These are phyloP conservation scores for Dioctria linearis DNA, from an alignment of 2,888 invertebrate species.

Conservation along the genomic window DNA sequence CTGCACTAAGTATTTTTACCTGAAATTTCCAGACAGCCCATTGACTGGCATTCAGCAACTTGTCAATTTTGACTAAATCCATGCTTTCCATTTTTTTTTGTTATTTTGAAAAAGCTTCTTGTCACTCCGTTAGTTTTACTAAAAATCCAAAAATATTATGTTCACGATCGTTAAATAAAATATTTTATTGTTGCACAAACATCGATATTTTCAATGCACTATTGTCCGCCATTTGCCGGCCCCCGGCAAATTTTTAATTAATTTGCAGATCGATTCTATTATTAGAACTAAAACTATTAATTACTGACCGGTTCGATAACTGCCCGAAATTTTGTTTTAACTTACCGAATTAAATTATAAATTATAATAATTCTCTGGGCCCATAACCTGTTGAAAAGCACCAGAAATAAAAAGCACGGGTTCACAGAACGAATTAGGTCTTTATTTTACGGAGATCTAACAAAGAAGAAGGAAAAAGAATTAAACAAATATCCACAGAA, in stretches of 20 bases:
- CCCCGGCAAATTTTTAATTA: not conserved
- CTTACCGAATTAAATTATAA: not conserved
- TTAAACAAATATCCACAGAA: no score
- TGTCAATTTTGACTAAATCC: constrained; percentile 50
- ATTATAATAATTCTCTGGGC: constrained; percentile 30
- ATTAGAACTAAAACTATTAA: not conserved
- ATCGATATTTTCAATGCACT: not conserved
- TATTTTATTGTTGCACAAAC: no score
- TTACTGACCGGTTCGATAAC: not conserved
- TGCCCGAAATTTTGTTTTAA: not conserved
- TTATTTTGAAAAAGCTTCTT: no score
- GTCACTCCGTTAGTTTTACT: not conserved
- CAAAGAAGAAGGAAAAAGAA: no score
- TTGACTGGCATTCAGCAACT: constrained; percentile 38
- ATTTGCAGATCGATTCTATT: not conserved
- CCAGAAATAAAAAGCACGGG: not conserved
- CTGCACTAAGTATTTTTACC: constrained; percentile 37
- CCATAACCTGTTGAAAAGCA: constrained; percentile 50
- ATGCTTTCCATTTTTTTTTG: constrained; percentile 15
- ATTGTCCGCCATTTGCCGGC: not conserved
- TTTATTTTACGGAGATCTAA: no score
- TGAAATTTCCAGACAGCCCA: constrained; percentile 52
- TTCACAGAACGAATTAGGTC: no score
- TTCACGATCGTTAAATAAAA: not conserved
- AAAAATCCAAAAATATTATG: not conserved